Evolutionary conservation across 1,140 invertebrate species (phyloP), one percentile per base, ranked within the genome.

Genomic region (Pseudomyrmex sp.): DNA sequence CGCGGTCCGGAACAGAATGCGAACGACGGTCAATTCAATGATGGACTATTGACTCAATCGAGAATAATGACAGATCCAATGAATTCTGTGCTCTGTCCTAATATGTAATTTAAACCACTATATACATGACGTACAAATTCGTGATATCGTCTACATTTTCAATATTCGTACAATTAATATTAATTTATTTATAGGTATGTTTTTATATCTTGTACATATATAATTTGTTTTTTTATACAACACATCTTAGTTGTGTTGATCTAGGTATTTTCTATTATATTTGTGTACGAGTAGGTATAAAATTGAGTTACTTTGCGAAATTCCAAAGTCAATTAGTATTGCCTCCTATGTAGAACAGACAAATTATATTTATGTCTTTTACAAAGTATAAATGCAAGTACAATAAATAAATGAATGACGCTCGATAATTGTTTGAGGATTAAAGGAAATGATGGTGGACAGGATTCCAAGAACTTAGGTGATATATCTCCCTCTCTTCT

Each of bases 1-100:
- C 92, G 94, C 46, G 97, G 96, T 1, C 96, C 96, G 1, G 96
- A 97, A 94, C 91, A 94, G 26, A 94, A 94, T n/a, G 90, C 95
- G 20, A 92, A 89, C 75, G 95, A 97, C 92, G 97, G 97, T 15
- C 94, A 96, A 82, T 98, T 96, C 87, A 91, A 95, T 12, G 91
- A 95, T 23, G 94, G 93, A 18, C 91, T 97, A 5, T 69, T 96
- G 9, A 88, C 92, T 52, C 94, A 94, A 75, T 95, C 97, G 1
- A 91, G 95, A 83, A 88, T 95, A 56, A 94, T 96, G 1, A 94
- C 95, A 0, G 94, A 95, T 85, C 20, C 91, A 46, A 87, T 93
- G 35, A 96, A 96, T 87, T 91, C 91, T 2, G 91, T 89, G 52
- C 75, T 96, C 48, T 96, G 96, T 88, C 95, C 95, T 48, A 50